Evolutionary conservation across 2,113 vertebrate species (phyloP).

Genomic region (Ramphastos sulfuratus): DNA sequence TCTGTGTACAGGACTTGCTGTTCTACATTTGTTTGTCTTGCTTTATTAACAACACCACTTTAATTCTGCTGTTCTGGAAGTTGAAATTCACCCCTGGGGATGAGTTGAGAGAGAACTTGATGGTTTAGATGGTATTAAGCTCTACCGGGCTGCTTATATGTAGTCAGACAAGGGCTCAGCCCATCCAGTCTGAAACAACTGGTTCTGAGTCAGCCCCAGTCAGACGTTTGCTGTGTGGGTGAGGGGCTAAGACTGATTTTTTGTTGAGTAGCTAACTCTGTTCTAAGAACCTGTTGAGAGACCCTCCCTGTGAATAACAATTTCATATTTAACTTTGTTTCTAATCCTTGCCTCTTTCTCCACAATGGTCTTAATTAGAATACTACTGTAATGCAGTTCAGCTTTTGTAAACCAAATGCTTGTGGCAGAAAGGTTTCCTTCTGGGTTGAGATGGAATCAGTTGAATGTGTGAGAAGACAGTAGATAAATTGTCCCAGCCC

Average conservation of each 20-base stretch:
- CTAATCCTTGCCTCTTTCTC: neutral
- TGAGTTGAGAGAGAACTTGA: neutral
- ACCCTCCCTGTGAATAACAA: neutral
- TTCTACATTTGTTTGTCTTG: neutral
- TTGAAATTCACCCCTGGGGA: neutral
- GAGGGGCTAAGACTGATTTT: neutral
- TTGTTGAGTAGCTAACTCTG: neutral
- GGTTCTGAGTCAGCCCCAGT: neutral
- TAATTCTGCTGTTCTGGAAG: neutral
- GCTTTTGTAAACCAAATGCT: neutral
- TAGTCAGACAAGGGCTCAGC: neutral
- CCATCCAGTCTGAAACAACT: neutral
- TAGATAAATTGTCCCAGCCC: neutral
- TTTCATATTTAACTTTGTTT: neutral
- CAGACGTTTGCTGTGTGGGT: rapidly evolving
- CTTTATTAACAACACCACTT: neutral
- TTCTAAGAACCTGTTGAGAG: rapidly evolving
- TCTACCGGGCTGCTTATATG: neutral
- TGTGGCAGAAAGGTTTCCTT: neutral
- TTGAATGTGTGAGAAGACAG: neutral
- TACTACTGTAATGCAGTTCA: neutral
- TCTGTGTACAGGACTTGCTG: neutral
- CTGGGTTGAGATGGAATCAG: neutral
- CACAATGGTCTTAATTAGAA: neutral
- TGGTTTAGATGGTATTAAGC: neutral